Evolutionary conservation across 2,797 vertebrate genomes (phyloP).

Genomic region (Falco biarmicus): DNA sequence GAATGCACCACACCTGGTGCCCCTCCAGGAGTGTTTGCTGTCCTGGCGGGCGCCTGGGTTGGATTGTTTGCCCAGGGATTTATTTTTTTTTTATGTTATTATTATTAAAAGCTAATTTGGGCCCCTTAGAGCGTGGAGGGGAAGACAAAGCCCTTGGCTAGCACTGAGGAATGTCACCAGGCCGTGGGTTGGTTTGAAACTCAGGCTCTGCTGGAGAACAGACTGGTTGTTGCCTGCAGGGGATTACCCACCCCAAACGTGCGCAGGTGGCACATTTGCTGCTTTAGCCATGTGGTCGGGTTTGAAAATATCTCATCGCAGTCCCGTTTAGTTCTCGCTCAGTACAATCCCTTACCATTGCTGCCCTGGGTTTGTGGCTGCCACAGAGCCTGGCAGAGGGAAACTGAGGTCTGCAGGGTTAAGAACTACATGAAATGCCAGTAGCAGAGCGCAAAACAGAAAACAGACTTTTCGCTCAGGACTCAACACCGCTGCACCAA

Average conservation of each 20-base stretch:
- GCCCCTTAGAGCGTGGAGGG: neutral
- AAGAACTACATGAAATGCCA: accelerated
- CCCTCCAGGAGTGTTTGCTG: constrained; percentile 31
- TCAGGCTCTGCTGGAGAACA: neutral
- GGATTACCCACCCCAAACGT: neutral
- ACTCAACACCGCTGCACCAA: neutral
- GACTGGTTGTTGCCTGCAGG: accelerated
- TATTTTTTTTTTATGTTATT: neutral
- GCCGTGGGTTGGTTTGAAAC: neutral
- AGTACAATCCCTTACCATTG: neutral
- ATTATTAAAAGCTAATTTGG: constrained; percentile 29
- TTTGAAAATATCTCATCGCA: neutral
- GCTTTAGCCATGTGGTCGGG: accelerated
- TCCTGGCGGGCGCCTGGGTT: neutral
- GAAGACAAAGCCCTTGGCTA: neutral
- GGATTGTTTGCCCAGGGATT: constrained; percentile 22
- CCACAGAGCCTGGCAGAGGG: neutral
- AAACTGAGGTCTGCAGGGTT: neutral
- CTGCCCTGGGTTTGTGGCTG: neutral
- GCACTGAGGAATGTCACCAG: neutral
- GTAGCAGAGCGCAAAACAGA: neutral
- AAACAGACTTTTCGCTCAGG: neutral
- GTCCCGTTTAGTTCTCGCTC: neutral
- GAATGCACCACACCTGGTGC: constrained; percentile 51
- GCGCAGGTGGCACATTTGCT: neutral